Base-by-base conservation (phyloP, 2,888 invertebrate species). In the Rhogogaster chlorosoma region DNA sequence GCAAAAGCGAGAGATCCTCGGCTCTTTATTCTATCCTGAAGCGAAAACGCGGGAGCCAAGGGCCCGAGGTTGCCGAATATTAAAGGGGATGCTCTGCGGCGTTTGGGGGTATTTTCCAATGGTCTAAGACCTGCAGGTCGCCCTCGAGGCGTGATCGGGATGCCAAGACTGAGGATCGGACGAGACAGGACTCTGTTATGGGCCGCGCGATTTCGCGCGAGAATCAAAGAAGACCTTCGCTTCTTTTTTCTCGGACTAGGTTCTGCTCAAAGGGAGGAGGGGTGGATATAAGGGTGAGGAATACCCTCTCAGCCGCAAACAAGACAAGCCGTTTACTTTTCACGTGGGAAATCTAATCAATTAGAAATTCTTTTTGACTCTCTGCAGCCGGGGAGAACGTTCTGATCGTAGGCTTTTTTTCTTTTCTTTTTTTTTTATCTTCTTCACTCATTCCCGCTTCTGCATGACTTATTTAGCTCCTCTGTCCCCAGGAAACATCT, bases 111-210 rank as follows among this genome's bases (percentile, higher is more conserved):
- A 12, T 38, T 64, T 80, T 26, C 42, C 49, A 18, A 29, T 42
- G 77, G 12, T 80, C 32, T 49, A 77, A 77, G 77, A 36, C 77
- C 49, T 45, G 78, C n/a, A 57, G 67, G 64, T 38, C 89, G 87
- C 90, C 90, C 91, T 91, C 88, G 86, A 91, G 89, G 91, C 93
- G 93, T 93, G 93, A 93, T 93, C 92, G 90, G 92, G 91, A 90
- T 93, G 90, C 90, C 89, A 88, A 92, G 89, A 88, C 88, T 89
- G 85, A 80, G 86, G 88, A 89, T 89, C 90, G 89, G 87, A 90
- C 90, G 88, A 89, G 87, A 90, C 89, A 88, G 85, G 89, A 89
- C 88, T 90, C 89, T 87, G 89, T 91, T 91, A 90, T 91, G 89
- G 89, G 85, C 85, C 85, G 22, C 61, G 22, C 61, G 82, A 83